Percentiles rank a stretch among this genome's conserved stretches.
phyloP scores from a whole-genome alignment of 2,797 vertebrate genomes.

The Danio tinwini region DNA sequence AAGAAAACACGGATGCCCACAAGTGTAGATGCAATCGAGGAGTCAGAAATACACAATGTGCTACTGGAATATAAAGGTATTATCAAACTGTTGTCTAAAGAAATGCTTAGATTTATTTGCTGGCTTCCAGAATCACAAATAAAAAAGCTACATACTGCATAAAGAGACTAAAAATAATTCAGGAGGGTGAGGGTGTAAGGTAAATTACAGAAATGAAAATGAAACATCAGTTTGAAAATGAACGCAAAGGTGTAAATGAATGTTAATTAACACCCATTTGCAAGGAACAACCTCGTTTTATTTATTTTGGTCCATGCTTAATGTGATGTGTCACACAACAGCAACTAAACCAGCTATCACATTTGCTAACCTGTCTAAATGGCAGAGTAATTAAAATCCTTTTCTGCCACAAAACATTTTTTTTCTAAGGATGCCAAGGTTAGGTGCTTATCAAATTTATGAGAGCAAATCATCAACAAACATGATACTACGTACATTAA shows the following conservation, averaged over 20 bases:
- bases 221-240: background rate
- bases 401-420: background rate
- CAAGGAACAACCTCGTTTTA: background rate
- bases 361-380: constrained; percentile 19
- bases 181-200: background rate
- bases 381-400: background rate
- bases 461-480: background rate
- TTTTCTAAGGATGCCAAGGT: background rate
- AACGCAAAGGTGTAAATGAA: background rate
- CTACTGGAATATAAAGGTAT: constrained; percentile 34
- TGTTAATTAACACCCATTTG: constrained; percentile 11
- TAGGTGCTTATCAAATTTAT: background rate
- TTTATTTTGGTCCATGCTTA: background rate
- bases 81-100: constrained; percentile 70
- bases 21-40: constrained; percentile 69
- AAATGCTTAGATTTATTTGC: constrained; percentile 39
- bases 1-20: constrained; percentile 66
- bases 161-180: background rate
- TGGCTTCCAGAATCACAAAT: background rate
- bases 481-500: background rate
- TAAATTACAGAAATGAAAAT: background rate
- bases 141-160: background rate
- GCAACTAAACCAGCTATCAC: background rate
- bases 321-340: constrained; percentile 19
- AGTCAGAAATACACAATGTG: constrained; percentile 47